A percentile compares a stretch with the other conserved stretches of the same genome.
phyloP scores from a whole-genome alignment of 2,888 invertebrate genomes.

The Sesamia inferens region DNA sequence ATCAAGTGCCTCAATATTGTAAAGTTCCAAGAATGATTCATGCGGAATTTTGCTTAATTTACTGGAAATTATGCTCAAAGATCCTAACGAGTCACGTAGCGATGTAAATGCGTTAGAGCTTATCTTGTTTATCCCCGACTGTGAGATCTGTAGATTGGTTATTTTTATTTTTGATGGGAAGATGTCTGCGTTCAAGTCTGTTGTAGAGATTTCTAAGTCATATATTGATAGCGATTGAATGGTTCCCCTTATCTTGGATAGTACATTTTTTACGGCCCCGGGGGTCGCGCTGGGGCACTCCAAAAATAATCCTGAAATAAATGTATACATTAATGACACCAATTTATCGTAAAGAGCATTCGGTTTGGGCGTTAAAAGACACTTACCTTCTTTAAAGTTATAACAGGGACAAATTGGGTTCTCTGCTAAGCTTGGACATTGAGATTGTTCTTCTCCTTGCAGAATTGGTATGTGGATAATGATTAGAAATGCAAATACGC shows the following conservation, averaged over 20 bases:
- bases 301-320: constrained; percentile 93
- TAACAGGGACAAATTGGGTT: constrained; percentile 97
- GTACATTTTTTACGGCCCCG: constrained; percentile 92
- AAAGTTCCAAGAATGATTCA: constrained; percentile 93
- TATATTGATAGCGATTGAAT: constrained; percentile 97
- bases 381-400: constrained; percentile 95
- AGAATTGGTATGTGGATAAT: constrained; percentile 87
- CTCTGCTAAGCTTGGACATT: constrained; percentile 94
- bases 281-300: constrained; percentile 96
- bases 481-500: constrained; percentile 89
- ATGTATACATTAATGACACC: constrained; percentile 40
- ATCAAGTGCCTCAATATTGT: constrained; percentile 93
- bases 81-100: constrained; percentile 92
- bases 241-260: constrained; percentile 92
- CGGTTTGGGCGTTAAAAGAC: not conserved
- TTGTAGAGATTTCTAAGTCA: constrained; percentile 95
- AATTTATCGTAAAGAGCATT: constrained; percentile 9
- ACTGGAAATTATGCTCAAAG: constrained; percentile 94
- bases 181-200: constrained; percentile 93
- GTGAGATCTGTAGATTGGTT: constrained; percentile 94
- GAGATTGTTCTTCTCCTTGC: constrained; percentile 88
- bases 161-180: constrained; percentile 93
- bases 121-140: constrained; percentile 93
- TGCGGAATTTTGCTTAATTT: constrained; percentile 93
- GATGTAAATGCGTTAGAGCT: constrained; percentile 92